These are phyloP conservation scores for Neoaliturus tenellus DNA, from an alignment of 2,888 invertebrate genomes.

Conservation along the genomic window DNA sequence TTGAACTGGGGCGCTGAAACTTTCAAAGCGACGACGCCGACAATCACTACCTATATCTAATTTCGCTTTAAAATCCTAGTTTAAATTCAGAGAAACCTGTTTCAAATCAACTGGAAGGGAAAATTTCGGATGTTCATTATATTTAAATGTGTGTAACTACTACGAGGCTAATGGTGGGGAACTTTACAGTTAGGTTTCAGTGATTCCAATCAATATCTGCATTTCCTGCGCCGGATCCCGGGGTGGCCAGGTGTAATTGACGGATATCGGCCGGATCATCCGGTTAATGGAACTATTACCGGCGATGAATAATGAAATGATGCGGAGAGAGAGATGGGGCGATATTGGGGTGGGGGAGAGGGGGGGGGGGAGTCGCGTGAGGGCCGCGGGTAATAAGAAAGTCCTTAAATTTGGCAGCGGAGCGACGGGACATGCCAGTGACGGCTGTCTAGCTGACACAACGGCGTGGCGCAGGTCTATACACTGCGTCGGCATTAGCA, in stretches of 20 bases:
- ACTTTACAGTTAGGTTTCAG: too few relatives aligned
- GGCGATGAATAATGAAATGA: constrained; percentile 29
- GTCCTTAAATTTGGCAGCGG: constrained; percentile 26
- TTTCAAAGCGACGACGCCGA: too few relatives aligned
- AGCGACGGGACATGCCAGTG: background rate
- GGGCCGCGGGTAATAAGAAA: background rate
- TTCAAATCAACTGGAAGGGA: too few relatives aligned
- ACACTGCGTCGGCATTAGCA: background rate
- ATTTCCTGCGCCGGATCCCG: too few relatives aligned
- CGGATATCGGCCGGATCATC: constrained; percentile 28
- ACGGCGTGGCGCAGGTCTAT: too few relatives aligned
- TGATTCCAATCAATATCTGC: background rate
- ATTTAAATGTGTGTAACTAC: too few relatives aligned
- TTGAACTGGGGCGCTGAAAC: too few relatives aligned
- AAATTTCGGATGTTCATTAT: too few relatives aligned
- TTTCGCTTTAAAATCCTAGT: too few relatives aligned
- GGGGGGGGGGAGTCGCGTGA: constrained; percentile 5
- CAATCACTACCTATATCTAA: too few relatives aligned
- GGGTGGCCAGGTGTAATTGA: constrained; percentile 24
- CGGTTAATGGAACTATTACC: constrained; percentile 28
- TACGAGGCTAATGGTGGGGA: too few relatives aligned
- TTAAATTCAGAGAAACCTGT: too few relatives aligned
- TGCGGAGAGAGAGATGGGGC: background rate
- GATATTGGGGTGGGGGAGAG: background rate
- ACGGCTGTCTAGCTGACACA: constrained; percentile 3